Evolutionary conservation across 1,140 invertebrate species (phyloP), one percentile per base, ranked within the genome.

Genomic region (Neodiprion lecontei): DNA sequence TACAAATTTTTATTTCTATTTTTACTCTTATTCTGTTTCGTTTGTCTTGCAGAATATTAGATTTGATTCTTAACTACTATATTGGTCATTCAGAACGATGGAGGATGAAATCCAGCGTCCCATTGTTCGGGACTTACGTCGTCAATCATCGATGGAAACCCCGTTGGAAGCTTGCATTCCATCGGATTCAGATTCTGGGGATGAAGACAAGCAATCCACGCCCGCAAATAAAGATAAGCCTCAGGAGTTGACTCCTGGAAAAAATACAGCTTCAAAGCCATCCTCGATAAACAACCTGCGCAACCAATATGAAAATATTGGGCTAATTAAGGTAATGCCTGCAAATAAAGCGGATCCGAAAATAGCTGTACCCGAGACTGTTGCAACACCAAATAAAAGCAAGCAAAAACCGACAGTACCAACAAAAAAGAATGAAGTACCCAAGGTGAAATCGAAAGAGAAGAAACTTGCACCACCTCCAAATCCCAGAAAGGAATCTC

Each of bases 81-180:
- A 40, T 40, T 40, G 28, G 28, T 40, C 1, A 40, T 40, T 40
- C 28, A 40, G 14, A 21, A 69, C 9, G 12, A 78, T 78, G 77
- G 74, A 75, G 23, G 76, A 78, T n/a, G 74, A 74, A 47, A 72
- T 76, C n/a, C 72, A 79, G 48, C 70, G 69, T 23, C 78, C 78
- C 2, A 23, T 76, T 11, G 49, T 11, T 9, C 47, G 72, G 21
- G 72, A 74, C 9, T 70, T 80, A 12, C 77, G 70, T 49, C 74
- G 79, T 8, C 79, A 80, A 70, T 76, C 78, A 14, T 80, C 79
- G 12, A 66, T 79, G 0, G 79, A 80, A 67, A 75, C 49, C 5
- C 75, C 49, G 1, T 11, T 77, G 23, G 49, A 47, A 28, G 67
- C 79, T 7, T 48, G 40, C 0, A 53, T 61, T 4, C 77, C 77